Conservation (phyloP, 2,888 invertebrate species). For the Luffia ferchaultella region DNA sequence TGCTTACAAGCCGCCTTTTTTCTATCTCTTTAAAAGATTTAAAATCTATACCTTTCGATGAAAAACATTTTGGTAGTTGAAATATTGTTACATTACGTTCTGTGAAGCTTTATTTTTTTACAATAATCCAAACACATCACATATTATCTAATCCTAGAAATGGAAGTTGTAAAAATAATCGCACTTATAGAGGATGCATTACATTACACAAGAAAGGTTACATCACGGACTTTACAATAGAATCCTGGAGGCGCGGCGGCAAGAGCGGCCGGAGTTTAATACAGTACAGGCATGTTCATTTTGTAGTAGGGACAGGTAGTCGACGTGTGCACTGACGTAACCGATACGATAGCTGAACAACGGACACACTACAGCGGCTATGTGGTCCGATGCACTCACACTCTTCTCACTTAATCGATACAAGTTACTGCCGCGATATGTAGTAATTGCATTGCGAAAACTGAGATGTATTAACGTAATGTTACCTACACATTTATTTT, state of each 20-base stretch:
- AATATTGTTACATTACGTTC: too few relatives aligned
- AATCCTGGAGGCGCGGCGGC: neutral
- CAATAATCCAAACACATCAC: too few relatives aligned
- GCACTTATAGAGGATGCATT: too few relatives aligned
- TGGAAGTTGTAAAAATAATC: too few relatives aligned
- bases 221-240: neutral
- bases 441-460: conserved; percentile 17
- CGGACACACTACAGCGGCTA: conserved; percentile 40
- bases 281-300: neutral
- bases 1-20: too few relatives aligned
- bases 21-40: too few relatives aligned
- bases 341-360: conserved; percentile 29
- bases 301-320: neutral
- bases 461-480: too few relatives aligned
- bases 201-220: neutral
- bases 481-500: too few relatives aligned
- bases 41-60: too few relatives aligned
- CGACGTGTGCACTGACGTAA: conserved; percentile 31
- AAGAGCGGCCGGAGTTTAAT: neutral
- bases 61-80: too few relatives aligned
- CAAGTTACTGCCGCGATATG: conserved; percentile 14
- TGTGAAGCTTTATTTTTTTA: too few relatives aligned
- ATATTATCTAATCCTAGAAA: too few relatives aligned
- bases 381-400: conserved; percentile 32
- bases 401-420: conserved; percentile 24